A percentile compares a stretch with the other conserved stretches of the same genome.
Conservation (phyloP, 2,113 vertebrate species). For the Callipepla californica region DNA sequence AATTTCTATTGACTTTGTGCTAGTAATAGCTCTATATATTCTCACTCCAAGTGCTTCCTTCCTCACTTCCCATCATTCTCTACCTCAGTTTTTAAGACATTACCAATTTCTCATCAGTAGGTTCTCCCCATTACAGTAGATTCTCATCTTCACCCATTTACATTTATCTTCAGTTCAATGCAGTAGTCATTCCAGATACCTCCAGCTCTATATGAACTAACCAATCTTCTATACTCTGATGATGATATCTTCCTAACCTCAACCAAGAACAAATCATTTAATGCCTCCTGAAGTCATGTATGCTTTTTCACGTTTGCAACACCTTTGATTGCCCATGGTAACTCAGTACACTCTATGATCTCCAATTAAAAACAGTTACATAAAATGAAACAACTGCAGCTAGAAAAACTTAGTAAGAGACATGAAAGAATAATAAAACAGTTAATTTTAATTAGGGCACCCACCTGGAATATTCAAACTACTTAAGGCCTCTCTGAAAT, state of each 20-base stretch:
- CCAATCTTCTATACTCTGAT: not conserved
- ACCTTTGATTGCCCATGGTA: not conserved
- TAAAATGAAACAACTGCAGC: not conserved
- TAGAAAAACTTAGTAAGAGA: not conserved
- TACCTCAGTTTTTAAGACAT: not conserved
- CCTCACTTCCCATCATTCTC: not conserved
- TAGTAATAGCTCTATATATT: not conserved
- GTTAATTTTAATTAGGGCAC: not conserved
- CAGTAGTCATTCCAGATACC: not conserved
- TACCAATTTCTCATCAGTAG: not conserved
- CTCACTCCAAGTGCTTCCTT: not conserved
- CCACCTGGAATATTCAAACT: not conserved
- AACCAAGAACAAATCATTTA: not conserved
- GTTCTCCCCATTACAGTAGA: fast-evolving
- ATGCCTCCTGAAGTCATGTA: not conserved
- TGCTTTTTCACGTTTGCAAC: not conserved
- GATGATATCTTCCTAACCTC: not conserved
- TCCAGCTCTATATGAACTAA: not conserved
- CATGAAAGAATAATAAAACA: not conserved
- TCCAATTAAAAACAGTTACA: not conserved
- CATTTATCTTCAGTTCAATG: not conserved
- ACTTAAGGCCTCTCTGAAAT: not conserved
- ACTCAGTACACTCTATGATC: not conserved
- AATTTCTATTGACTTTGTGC: not conserved
- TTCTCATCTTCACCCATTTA: not conserved